A percentile compares a stretch with the other conserved stretches of the same genome.
Evolutionary conservation across 2,888 invertebrate genomes (phyloP).

Genomic region (Meteorus cinctellus): DNA sequence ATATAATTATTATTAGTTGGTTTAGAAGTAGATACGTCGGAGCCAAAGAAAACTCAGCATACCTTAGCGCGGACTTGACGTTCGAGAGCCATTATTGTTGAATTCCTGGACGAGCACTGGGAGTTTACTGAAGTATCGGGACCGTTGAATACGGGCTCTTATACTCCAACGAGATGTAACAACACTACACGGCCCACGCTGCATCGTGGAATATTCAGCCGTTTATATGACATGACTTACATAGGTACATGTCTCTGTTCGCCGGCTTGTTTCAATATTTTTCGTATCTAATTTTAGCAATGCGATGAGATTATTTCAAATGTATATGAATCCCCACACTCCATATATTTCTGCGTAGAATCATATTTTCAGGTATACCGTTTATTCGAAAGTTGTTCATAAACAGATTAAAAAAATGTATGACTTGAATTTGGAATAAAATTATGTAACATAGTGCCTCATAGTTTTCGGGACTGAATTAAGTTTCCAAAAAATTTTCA

Average conservation of each 20-base stretch:
- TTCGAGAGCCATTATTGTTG: constrained; percentile 88
- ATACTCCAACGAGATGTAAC: constrained; percentile 59
- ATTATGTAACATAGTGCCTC: neutral
- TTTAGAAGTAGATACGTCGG: neutral
- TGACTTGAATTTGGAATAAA: neutral
- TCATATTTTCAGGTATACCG: neutral
- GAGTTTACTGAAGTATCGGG: constrained; percentile 66
- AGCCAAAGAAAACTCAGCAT: constrained; percentile 46
- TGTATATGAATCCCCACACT: neutral
- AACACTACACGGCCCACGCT: constrained; percentile 61
- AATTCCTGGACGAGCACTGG: constrained; percentile 43
- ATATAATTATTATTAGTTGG: neutral
- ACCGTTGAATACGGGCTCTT: constrained; percentile 61
- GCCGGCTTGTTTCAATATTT: constrained; percentile 50
- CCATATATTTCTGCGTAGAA: neutral
- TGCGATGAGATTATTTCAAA: constrained; percentile 51
- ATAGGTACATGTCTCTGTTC: constrained; percentile 32
- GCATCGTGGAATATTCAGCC: constrained; percentile 49
- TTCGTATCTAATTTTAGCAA: constrained; percentile 68
- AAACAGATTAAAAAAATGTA: neutral
- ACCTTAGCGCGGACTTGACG: constrained; percentile 94
- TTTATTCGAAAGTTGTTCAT: neutral
- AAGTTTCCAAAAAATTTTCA: constrained; percentile 55
- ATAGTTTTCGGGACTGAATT: constrained; percentile 46
- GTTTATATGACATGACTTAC: constrained; percentile 32